These are phyloP conservation scores for Platyura marginata DNA, from an alignment of 1,140 invertebrate genomes.

Conservation along the genomic window DNA sequence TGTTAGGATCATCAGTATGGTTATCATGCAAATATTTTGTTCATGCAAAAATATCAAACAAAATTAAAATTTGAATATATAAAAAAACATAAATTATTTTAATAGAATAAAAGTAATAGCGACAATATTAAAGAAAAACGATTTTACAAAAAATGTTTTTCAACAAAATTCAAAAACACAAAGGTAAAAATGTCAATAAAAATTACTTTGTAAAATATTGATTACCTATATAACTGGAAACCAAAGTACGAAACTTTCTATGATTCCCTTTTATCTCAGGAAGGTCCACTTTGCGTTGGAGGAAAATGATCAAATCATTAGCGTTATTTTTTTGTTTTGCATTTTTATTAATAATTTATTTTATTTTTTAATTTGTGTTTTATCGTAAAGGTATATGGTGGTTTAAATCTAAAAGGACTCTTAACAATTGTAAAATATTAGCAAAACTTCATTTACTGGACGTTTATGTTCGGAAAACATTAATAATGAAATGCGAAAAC, in stretches of 20 bases:
- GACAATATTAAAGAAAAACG: background rate
- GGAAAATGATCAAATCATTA: too few relatives aligned
- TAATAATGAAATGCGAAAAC: too few relatives aligned
- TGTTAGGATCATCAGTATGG: too few relatives aligned
- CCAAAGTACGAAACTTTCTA: constrained; percentile 93
- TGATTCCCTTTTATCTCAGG: constrained; percentile 93
- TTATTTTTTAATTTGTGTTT: background rate
- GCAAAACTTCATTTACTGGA: too few relatives aligned
- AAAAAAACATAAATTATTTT: too few relatives aligned
- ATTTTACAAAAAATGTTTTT: background rate
- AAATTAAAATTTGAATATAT: too few relatives aligned
- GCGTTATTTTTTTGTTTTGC: background rate
- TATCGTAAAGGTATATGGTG: too few relatives aligned
- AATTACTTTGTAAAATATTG: constrained; percentile 6
- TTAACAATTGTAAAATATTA: too few relatives aligned
- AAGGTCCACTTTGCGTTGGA: constrained; percentile 75
- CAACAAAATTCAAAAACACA: background rate
- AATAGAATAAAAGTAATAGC: background rate
- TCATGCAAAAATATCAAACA: too few relatives aligned
- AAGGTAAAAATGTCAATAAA: background rate
- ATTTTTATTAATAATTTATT: background rate
- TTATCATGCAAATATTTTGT: too few relatives aligned
- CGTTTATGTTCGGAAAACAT: too few relatives aligned
- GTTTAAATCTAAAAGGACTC: too few relatives aligned
- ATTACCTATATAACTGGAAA: constrained; percentile 94